These are phyloP conservation scores for Anguilla marmorata DNA, from an alignment of 2,797 vertebrate genomes.

Conservation along the genomic window DNA sequence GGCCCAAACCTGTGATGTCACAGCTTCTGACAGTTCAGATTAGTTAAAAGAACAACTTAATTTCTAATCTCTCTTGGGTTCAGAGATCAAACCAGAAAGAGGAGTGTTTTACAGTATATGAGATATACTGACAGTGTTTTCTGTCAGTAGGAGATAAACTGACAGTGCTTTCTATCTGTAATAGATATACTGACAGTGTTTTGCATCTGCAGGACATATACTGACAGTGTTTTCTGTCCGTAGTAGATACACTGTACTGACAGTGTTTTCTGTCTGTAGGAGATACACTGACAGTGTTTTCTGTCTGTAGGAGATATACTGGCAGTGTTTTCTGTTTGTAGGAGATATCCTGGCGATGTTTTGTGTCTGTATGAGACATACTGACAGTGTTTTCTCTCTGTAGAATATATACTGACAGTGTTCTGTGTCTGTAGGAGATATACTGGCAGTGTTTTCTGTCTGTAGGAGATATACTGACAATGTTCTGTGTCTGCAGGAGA, in stretches of 20 bases:
- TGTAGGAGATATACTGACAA: not conserved
- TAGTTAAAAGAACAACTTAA: not conserved
- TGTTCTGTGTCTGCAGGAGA: conserved; percentile 69
- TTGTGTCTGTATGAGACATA: conserved; percentile 68
- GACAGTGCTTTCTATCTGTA: not conserved
- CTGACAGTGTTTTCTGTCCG: not conserved
- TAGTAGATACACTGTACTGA: not conserved
- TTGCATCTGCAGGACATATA: not conserved
- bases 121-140: not conserved
- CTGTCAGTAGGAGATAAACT: not conserved
- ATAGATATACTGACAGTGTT: not conserved
- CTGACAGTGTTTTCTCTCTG: too few species aligned
- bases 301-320: not conserved
- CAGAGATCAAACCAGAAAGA: not conserved
- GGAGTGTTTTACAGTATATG: not conserved
- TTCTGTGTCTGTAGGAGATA: not conserved
- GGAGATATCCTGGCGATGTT: not conserved
- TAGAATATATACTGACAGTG: not conserved
- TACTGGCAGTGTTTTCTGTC: not conserved
- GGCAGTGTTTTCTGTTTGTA: not conserved
- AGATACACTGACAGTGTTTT: not conserved
- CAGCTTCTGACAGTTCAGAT: not conserved
- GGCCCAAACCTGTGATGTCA: not conserved
- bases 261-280: not conserved
- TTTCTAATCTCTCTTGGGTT: not conserved